phyloP scores from a whole-genome alignment of 2,797 vertebrate genomes.

The Gymnodraco acuticeps region DNA sequence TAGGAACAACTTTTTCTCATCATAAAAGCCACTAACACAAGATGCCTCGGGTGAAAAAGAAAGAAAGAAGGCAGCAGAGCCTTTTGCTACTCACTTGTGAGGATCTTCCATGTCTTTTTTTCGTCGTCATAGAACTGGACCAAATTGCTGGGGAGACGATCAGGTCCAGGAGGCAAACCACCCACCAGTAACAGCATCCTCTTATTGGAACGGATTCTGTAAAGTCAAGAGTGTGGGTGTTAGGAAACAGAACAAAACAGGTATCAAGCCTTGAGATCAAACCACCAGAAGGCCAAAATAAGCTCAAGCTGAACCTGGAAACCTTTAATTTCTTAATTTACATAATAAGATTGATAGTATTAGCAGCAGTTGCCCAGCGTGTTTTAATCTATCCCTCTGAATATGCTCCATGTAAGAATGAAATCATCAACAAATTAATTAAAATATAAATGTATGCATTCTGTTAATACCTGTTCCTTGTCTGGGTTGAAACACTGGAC shows the following conservation, averaged over 20 bases:
- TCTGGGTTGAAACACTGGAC: conserved; percentile 19
- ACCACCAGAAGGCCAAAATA: conserved; percentile 38
- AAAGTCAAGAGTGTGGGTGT: conserved; percentile 73
- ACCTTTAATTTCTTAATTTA: conserved; percentile 34
- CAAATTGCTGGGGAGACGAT: conserved; percentile 99
- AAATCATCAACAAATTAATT: conserved; percentile 32
- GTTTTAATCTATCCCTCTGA: conserved; percentile 33
- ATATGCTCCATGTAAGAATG: conserved; percentile 24
- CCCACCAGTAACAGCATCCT: conserved; percentile 98
- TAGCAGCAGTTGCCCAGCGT: not conserved
- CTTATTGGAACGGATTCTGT: conserved; percentile 99
- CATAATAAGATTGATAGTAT: conserved; percentile 19
- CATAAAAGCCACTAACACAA: conserved; percentile 70
- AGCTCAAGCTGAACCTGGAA: conserved; percentile 15
- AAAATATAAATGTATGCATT: conserved; percentile 33
- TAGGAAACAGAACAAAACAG: conserved; percentile 55
- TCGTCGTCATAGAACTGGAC: conserved; percentile 99
- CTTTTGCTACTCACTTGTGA: conserved; percentile 94
- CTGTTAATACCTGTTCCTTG: conserved; percentile 30
- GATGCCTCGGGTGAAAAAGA: conserved; percentile 55
- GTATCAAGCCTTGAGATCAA: conserved; percentile 48
- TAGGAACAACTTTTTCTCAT: conserved; percentile 77
- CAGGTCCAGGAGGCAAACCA: conserved; percentile 98
- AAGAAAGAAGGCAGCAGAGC: conserved; percentile 36
- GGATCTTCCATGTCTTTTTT: conserved; percentile 99